Conservation (phyloP, 2,888 invertebrate genomes). For the Thera obeliscata region DNA sequence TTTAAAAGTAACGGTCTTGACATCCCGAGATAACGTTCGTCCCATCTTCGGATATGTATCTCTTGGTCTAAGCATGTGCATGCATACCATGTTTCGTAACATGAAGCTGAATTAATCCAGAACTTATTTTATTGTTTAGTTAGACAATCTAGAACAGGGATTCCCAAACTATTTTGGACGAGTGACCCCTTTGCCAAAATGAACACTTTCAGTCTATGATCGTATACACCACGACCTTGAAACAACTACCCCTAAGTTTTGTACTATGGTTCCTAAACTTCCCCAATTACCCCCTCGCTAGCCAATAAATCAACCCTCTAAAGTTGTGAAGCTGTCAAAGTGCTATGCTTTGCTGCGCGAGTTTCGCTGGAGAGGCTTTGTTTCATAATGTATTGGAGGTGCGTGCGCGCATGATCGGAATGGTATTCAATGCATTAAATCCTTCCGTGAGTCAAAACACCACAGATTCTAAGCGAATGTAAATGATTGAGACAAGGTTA, state of each 20-base stretch:
- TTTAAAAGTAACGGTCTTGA: too few species aligned
- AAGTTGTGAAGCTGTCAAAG: slow-evolving; percentile 18
- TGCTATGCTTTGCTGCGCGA: not conserved
- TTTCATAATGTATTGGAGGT: slow-evolving; percentile 24
- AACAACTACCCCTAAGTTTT: slow-evolving; percentile 2
- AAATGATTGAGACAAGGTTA: slow-evolving; percentile 55
- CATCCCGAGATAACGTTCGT: too few species aligned
- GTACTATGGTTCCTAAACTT: slow-evolving; percentile 5
- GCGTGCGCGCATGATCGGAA: slow-evolving; percentile 37
- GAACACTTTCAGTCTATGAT: too few species aligned
- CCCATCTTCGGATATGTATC: too few species aligned
- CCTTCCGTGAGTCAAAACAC: slow-evolving; percentile 43
- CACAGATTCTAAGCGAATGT: slow-evolving; percentile 40
- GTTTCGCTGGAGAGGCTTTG: slow-evolving; percentile 3
- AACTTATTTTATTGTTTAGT: too few species aligned
- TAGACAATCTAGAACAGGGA: too few species aligned
- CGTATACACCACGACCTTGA: too few species aligned
- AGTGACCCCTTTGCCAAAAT: too few species aligned
- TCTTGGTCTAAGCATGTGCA: too few species aligned
- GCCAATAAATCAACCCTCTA: slow-evolving; percentile 13
- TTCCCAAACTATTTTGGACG: too few species aligned
- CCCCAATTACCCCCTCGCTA: slow-evolving; percentile 16
- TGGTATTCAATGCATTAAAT: slow-evolving; percentile 41
- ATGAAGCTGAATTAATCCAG: too few species aligned
- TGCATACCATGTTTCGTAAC: too few species aligned